A percentile compares a stretch with the other conserved stretches of the same genome.
Conservation (phyloP, 2,113 vertebrate species). For the Brachypodius melanocephalos region DNA sequence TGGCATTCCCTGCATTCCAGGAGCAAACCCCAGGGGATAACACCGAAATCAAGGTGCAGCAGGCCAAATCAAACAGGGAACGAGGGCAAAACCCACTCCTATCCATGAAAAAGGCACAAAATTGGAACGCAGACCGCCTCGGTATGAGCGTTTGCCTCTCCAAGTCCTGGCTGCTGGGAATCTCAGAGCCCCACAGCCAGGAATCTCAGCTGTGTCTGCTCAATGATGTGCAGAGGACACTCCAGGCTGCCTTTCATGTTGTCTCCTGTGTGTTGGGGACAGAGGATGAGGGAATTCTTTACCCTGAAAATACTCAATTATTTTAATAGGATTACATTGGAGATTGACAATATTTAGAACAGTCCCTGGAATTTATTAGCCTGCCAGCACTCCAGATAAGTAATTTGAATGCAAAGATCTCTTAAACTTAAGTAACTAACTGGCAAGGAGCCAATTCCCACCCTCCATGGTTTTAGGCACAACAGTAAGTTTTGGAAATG, state of each 20-base stretch:
- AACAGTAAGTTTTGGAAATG: neutral
- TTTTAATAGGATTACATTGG: slow-evolving; percentile 75
- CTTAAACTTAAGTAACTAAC: slow-evolving; percentile 71
- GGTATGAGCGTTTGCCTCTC: neutral
- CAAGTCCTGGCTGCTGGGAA: neutral
- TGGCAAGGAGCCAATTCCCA: slow-evolving; percentile 62
- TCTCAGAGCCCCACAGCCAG: neutral
- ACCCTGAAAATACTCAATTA: slow-evolving; percentile 71
- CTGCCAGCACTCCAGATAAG: slow-evolving; percentile 67
- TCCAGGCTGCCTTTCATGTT: slow-evolving; percentile 27
- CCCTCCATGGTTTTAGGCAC: neutral
- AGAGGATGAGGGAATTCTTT: slow-evolving; percentile 56
- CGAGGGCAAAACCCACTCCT: neutral
- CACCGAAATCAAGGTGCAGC: accelerated
- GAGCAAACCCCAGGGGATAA: neutral
- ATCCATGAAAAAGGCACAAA: neutral
- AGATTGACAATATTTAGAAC: slow-evolving; percentile 71
- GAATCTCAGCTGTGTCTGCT: neutral
- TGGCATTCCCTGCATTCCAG: neutral
- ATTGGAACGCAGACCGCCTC: accelerated
- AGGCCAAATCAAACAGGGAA: neutral
- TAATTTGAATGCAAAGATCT: slow-evolving; percentile 65
- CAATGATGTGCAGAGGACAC: slow-evolving; percentile 58
- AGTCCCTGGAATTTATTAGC: slow-evolving; percentile 68
- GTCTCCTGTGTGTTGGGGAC: slow-evolving; percentile 9